These are phyloP conservation scores for Campoplex nolae DNA, from an alignment of 2,888 invertebrate genomes.

Conservation along the genomic window DNA sequence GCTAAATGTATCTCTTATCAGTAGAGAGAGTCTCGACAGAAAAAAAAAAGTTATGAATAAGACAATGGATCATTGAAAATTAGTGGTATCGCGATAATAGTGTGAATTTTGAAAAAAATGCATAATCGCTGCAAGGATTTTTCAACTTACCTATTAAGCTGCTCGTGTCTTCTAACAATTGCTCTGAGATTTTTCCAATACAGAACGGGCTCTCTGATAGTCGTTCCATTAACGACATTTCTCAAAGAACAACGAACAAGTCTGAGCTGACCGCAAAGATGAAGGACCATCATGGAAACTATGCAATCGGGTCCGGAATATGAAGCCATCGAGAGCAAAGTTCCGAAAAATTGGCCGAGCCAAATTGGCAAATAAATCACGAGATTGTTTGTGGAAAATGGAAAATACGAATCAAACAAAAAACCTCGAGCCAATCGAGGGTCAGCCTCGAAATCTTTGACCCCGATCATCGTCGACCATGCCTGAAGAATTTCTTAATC, in stretches of 20 bases:
- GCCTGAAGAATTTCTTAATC: constrained; percentile 23
- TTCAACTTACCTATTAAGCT: constrained; percentile 62
- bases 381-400: constrained; percentile 57
- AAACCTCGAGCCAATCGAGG: constrained; percentile 44
- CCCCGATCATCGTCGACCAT: constrained; percentile 13
- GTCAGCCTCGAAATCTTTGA: constrained; percentile 26
- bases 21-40: constrained; percentile 40
- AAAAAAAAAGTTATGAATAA: background rate
- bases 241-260: constrained; percentile 55
- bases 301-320: constrained; percentile 76
- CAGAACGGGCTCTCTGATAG: constrained; percentile 25
- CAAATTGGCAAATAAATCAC: constrained; percentile 74
- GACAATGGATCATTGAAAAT: no score
- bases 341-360: constrained; percentile 74
- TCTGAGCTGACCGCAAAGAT: constrained; percentile 76
- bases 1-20: constrained; percentile 61
- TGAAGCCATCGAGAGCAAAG: constrained; percentile 71
- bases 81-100: no score
- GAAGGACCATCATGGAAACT: constrained; percentile 74
- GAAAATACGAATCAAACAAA: constrained; percentile 53
- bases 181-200: constrained; percentile 46
- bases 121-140: background rate
- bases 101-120: background rate
- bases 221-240: constrained; percentile 60
- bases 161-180: constrained; percentile 64